phyloP scores from a whole-genome alignment of 1,140 invertebrate species.

The Notospermus geniculatus region DNA sequence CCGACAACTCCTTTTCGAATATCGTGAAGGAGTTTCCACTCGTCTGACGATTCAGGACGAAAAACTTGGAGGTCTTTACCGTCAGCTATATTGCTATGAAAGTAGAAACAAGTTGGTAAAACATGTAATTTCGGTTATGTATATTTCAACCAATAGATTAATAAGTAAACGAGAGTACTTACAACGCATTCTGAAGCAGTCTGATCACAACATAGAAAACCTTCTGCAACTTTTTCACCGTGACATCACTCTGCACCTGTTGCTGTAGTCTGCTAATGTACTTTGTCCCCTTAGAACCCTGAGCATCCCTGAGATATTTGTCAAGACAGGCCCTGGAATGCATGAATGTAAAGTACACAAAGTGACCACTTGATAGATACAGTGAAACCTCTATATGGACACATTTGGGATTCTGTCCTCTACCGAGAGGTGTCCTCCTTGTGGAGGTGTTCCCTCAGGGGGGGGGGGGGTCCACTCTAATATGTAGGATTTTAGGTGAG shows the following conservation, averaged over 20 bases:
- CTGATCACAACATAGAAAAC: conserved; percentile 37
- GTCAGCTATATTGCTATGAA: conserved; percentile 26
- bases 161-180: no score
- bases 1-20: conserved; percentile 19
- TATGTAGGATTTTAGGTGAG: no score
- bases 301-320: conserved; percentile 41
- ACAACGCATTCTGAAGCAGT: conserved; percentile 43
- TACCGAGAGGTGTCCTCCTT: no score
- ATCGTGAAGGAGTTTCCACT: conserved; percentile 21
- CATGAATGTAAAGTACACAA: background rate
- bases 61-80: conserved; percentile 25
- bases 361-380: no score
- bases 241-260: conserved; percentile 1
- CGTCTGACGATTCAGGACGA: conserved; percentile 17
- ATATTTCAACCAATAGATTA: no score
- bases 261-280: conserved; percentile 25
- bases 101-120: conserved; percentile 4
- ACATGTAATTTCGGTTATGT: no score
- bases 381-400: no score
- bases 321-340: conserved; percentile 34
- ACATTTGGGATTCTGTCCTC: no score
- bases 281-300: conserved; percentile 35
- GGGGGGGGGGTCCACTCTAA: no score
- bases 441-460: no score
- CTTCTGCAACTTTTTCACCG: conserved; percentile 29